Percentiles rank a stretch among this genome's conserved stretches.
Conservation (phyloP, 2,113 vertebrate genomes). For the Aramus guarauna region DNA sequence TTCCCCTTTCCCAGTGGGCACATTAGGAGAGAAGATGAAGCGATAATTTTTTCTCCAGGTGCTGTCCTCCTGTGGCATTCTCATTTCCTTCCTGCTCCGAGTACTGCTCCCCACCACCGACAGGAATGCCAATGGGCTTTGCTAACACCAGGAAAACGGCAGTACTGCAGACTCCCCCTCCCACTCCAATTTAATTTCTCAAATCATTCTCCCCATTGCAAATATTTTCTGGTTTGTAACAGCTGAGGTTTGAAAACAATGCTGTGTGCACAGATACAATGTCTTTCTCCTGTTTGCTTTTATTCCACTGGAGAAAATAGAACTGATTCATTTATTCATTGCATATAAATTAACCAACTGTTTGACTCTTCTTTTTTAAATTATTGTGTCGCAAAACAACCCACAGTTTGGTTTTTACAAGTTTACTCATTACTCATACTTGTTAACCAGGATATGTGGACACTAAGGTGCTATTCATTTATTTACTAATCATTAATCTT, state of each 20-base stretch:
- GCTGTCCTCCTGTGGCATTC: not conserved
- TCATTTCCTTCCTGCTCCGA: not conserved
- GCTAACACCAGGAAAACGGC: not conserved
- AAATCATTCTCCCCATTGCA: not conserved
- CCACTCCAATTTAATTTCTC: not conserved
- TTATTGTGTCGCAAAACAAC: not conserved
- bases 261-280: not conserved
- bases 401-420: not conserved
- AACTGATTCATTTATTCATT: constrained; percentile 32
- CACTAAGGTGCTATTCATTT: not conserved
- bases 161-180: not conserved
- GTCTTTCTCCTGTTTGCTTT: constrained; percentile 4
- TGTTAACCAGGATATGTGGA: not conserved
- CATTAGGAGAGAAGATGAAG: not conserved
- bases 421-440: not conserved
- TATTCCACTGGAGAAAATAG: constrained; percentile 18
- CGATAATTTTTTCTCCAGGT: not conserved
- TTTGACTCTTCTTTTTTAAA: constrained; percentile 17
- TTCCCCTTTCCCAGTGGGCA: not conserved
- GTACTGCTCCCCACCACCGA: accelerated
- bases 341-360: constrained; percentile 41
- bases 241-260: constrained; percentile 34
- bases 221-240: constrained; percentile 13
- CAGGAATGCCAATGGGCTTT: not conserved
- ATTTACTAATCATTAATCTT: not conserved